Conservation (phyloP, 1,140 invertebrate species). For the Lordiphosa mommai region DNA sequence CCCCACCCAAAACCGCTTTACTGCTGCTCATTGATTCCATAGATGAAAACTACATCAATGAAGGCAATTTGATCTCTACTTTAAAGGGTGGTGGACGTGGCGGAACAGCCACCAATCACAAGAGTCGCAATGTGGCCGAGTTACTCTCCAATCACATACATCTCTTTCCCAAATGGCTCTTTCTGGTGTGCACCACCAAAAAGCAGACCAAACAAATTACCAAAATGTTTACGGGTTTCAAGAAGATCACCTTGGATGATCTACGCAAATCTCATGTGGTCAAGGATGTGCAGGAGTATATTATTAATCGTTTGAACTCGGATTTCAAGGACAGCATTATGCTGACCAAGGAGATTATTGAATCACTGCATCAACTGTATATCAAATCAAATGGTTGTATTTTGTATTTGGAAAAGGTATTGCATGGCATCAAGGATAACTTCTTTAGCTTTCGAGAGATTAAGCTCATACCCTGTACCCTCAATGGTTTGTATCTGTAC, state of each 20-base stretch:
- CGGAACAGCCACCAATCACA: constrained; percentile 80
- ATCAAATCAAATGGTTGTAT: constrained; percentile 98
- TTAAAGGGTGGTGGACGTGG: constrained; percentile 80
- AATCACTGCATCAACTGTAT: constrained; percentile 96
- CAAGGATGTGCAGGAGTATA: constrained; percentile 96
- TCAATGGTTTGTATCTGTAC: constrained; percentile 97
- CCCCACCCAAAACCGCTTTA: constrained; percentile 89
- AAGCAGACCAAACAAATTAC: constrained; percentile 92
- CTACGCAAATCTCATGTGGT: constrained; percentile 92
- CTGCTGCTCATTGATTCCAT: constrained; percentile 95
- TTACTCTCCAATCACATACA: constrained; percentile 93
- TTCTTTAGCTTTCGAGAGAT: constrained; percentile 92
- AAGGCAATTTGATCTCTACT: constrained; percentile 74
- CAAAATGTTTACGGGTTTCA: constrained; percentile 95
- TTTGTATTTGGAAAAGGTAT: constrained; percentile 94
- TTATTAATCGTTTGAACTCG: constrained; percentile 92
- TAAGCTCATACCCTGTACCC: constrained; percentile 94
- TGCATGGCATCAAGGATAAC: constrained; percentile 95
- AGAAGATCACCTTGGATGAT: constrained; percentile 95
- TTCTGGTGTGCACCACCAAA: constrained; percentile 93
- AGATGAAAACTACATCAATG: constrained; percentile 86
- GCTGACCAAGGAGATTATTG: constrained; percentile 88
- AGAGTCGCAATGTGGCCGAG: constrained; percentile 88
- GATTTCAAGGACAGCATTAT: constrained; percentile 82
- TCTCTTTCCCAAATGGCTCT: constrained; percentile 95